A percentile compares a stretch with the other conserved stretches of the same genome.
Evolutionary conservation across 2,113 vertebrate species (phyloP).

Genomic region (Albula goreensis): DNA sequence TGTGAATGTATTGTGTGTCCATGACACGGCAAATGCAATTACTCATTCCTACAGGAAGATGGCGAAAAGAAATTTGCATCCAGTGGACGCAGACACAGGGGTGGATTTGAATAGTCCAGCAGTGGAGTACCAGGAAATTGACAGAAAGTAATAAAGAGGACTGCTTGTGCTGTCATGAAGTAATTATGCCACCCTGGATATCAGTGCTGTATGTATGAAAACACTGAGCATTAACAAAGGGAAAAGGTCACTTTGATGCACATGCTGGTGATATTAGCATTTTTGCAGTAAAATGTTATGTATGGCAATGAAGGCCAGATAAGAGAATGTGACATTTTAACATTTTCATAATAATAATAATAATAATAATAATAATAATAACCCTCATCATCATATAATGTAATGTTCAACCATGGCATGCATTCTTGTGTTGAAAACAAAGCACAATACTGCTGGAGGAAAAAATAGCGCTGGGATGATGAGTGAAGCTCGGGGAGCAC

Average conservation of each 20-base stretch:
- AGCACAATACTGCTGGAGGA: constrained; percentile 27
- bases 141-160: constrained; percentile 67
- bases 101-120: background rate
- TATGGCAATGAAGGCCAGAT: constrained; percentile 40
- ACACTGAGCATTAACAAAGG: constrained; percentile 57
- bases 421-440: constrained; percentile 52
- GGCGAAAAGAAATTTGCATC: background rate
- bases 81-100: background rate
- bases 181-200: constrained; percentile 68
- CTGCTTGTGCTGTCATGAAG: constrained; percentile 49
- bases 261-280: constrained; percentile 50
- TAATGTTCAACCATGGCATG: constrained; percentile 51
- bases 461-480: constrained; percentile 24
- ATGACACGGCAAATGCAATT: background rate
- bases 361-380: no score
- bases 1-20: background rate
- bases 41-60: background rate
- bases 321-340: constrained; percentile 43
- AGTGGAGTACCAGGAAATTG: constrained; percentile 51
- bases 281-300: constrained; percentile 41
- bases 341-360: no score
- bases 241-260: constrained; percentile 64
- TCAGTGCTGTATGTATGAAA: constrained; percentile 65
- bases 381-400: constrained; percentile 1
- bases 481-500: constrained; percentile 48